These are phyloP conservation scores for Agelaius tricolor DNA, from an alignment of 2,113 vertebrate species.

Conservation along the genomic window DNA sequence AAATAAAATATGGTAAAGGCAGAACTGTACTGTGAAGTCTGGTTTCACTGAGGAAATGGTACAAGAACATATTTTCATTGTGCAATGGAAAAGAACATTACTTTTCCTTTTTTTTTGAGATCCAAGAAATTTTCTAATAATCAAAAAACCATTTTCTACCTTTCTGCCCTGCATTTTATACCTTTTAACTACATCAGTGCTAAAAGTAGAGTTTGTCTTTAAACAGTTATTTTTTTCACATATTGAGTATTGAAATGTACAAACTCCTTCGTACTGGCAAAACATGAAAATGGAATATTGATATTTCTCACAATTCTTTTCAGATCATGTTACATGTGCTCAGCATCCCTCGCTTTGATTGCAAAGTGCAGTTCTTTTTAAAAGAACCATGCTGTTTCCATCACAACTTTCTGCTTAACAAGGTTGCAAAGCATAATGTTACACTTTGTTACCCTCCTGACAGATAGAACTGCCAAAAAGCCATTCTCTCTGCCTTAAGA, in stretches of 20 bases:
- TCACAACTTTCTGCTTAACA: conserved; percentile 20
- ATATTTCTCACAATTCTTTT: neutral
- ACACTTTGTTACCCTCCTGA: conserved; percentile 19
- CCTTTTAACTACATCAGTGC: neutral
- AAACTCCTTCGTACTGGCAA: neutral
- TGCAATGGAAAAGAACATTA: neutral
- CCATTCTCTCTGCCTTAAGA: neutral
- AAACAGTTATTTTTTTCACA: neutral
- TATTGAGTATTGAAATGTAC: neutral
- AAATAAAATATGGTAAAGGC: neutral
- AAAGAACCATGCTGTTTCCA: neutral
- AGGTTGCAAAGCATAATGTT: conserved; percentile 4
- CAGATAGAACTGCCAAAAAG: conserved; percentile 1
- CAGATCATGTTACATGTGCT: neutral
- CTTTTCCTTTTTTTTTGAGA: neutral
- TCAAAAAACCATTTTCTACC: neutral
- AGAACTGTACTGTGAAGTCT: neutral
- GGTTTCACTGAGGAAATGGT: neutral
- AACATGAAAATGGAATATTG: neutral
- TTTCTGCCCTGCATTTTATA: neutral
- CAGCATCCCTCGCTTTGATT: neutral
- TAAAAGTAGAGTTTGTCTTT: neutral
- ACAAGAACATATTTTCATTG: neutral
- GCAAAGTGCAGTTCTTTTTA: neutral
- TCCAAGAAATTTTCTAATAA: neutral